Base-by-base conservation (phyloP, 2,888 invertebrate genomes). In the Platycnemis pennipes region DNA sequence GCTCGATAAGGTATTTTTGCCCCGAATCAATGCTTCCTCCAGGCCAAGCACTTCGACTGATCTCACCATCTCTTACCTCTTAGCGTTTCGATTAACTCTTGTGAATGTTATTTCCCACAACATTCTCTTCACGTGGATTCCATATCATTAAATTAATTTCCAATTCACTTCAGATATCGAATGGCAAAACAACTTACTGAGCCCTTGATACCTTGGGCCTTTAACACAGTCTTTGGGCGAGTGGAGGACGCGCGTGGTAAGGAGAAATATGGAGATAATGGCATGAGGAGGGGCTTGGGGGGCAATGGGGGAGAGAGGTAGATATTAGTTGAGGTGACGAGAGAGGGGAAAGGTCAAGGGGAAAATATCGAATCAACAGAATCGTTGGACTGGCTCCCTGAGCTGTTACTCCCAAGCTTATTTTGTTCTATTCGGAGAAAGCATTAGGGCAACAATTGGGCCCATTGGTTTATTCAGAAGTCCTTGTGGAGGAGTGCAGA, bases 231-330 rank as follows among this genome's bases (percentile, higher is more conserved):
- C 31, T 37, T 7, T 37, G 37, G 13, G 77, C 37, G 77, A 37
- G 13, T 37, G 77, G 7, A 37, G 11, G 13, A 11, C 16, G 31
- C 77, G 77, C 31, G 69, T 69, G 69, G 69, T 2, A n/a, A 69
- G 22, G 69, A 77, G 77, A 77, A 77, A 37, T 77, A 77, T 77
- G 11, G 77, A 77, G 77, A 37, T 77, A 77, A 77, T 37, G 77
- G 37, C n/a, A n/a, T 37, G 77, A 13, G 77, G 37, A 37, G 31
- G 26, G 69, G 7, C 7, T 2, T 37, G 7, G 69, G 8, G 0
- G 11, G 77, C 5, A 11, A 13, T 37, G 16, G n/a, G 7, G 13
- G 77, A 37, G 11, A 13, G 16, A 11, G 0, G 37, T 7, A 37
- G 16, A 77, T 37, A 77, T 77, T 37, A 77, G 11, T 31, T 77